Conservation (phyloP, 1,140 invertebrate genomes). For the Caenorhabditis tropicalis region DNA sequence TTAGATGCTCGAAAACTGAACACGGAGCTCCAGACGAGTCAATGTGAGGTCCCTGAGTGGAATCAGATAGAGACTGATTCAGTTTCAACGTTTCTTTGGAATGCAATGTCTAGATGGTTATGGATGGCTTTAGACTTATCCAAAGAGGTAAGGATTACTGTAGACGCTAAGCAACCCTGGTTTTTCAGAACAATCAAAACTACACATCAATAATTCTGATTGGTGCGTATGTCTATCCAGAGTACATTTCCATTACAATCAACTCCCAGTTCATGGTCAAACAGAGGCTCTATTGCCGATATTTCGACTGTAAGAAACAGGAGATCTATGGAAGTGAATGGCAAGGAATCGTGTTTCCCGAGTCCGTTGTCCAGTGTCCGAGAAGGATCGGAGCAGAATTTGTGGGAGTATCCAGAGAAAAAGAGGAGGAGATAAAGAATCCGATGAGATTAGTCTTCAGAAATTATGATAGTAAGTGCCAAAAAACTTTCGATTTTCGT, state of each 20-base stretch:
- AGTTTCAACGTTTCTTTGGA: neutral
- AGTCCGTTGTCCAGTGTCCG: neutral
- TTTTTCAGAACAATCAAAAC: constrained; percentile 30
- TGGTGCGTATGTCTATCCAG: neutral
- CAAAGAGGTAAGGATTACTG: neutral
- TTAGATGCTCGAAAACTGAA: no score
- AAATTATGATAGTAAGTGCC: neutral
- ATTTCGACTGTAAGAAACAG: neutral
- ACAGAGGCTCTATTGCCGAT: neutral
- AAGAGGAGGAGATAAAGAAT: neutral
- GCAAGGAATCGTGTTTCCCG: neutral
- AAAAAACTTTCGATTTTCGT: neutral
- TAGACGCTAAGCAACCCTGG: neutral
- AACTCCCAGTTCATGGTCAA: neutral
- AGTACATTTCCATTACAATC: neutral
- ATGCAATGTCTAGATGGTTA: neutral
- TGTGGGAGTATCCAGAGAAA: neutral
- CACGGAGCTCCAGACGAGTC: neutral
- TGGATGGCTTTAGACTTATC: neutral
- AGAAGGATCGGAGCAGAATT: neutral
- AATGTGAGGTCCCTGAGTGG: neutral
- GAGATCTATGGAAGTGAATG: neutral
- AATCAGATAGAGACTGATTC: neutral
- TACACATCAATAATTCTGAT: neutral
- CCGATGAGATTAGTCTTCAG: neutral